Evolutionary conservation across 2,113 vertebrate species (phyloP).

Genomic region (Pungitius pungitius): DNA sequence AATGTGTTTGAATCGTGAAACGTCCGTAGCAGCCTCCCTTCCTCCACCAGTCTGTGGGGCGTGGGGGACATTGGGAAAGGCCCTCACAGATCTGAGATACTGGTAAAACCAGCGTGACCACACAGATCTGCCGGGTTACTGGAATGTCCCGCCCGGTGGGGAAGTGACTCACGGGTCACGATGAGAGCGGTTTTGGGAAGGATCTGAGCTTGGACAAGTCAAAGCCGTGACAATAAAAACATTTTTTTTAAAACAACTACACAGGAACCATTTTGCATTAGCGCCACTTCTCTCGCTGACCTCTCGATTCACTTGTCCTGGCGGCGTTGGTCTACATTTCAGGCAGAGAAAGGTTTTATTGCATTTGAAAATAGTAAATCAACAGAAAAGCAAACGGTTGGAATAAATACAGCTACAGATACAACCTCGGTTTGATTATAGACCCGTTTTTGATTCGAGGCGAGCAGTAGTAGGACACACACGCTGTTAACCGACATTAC

Average conservation of each 20-base stretch:
- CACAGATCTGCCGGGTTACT: conserved; percentile 6
- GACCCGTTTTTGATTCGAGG: background rate
- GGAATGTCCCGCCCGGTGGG: background rate
- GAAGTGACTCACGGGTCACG: background rate
- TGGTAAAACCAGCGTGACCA: conserved; percentile 2
- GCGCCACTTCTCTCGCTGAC: background rate
- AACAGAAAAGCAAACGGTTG: background rate
- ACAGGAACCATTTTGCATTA: rapidly evolving
- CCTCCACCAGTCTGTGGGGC: background rate
- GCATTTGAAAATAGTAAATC: background rate
- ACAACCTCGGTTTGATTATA: background rate
- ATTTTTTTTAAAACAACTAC: background rate
- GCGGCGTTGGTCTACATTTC: background rate
- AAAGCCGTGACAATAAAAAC: background rate
- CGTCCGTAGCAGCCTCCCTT: background rate
- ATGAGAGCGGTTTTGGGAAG: background rate
- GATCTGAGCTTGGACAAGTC: background rate
- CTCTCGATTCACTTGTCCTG: background rate
- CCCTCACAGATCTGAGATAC: background rate
- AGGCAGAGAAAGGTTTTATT: too few species aligned
- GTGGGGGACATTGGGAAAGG: background rate
- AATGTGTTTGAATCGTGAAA: background rate
- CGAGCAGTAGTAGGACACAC: background rate
- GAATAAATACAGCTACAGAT: background rate
- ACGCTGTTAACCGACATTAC: background rate